phyloP scores from a whole-genome alignment of 2,888 invertebrate species.

The Thalpophila matura region DNA sequence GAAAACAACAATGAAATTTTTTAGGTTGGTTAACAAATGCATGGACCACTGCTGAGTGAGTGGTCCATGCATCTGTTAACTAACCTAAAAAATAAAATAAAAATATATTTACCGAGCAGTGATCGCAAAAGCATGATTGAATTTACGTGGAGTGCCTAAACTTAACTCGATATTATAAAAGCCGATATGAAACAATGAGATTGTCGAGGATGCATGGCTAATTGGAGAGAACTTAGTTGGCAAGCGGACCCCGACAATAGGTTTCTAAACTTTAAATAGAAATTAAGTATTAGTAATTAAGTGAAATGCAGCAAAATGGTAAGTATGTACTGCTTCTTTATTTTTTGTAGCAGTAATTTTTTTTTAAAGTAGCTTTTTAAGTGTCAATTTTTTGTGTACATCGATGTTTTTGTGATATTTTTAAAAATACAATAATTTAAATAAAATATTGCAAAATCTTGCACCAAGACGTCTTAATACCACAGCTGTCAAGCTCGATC shows the following conservation, averaged over 20 bases:
- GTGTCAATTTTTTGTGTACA: too few relatives aligned
- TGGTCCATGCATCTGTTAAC: background rate
- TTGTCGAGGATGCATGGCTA: constrained; percentile 25
- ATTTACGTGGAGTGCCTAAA: background rate
- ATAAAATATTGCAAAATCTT: too few relatives aligned
- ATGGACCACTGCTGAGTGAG: too few relatives aligned
- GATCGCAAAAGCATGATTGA: background rate
- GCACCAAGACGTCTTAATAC: constrained; percentile 7
- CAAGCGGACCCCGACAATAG: constrained; percentile 1
- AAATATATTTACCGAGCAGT: background rate
- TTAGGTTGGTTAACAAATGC: too few relatives aligned
- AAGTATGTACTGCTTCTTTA: too few relatives aligned
- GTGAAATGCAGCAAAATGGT: too few relatives aligned
- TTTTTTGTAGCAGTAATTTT: too few relatives aligned
- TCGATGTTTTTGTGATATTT: too few relatives aligned
- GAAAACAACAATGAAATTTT: too few relatives aligned
- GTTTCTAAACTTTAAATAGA: constrained; percentile 19
- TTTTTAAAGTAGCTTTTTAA: too few relatives aligned
- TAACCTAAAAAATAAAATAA: background rate
- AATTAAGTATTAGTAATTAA: constrained; percentile 10
- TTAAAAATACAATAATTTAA: too few relatives aligned
- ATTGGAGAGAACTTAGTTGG: constrained; percentile 35
- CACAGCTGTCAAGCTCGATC: constrained; percentile 53
- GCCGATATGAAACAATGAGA: constrained; percentile 38
- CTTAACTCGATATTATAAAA: constrained; percentile 1